Base-by-base conservation (phyloP, 2,113 vertebrate species). In the Thinocorus orbignyianus region DNA sequence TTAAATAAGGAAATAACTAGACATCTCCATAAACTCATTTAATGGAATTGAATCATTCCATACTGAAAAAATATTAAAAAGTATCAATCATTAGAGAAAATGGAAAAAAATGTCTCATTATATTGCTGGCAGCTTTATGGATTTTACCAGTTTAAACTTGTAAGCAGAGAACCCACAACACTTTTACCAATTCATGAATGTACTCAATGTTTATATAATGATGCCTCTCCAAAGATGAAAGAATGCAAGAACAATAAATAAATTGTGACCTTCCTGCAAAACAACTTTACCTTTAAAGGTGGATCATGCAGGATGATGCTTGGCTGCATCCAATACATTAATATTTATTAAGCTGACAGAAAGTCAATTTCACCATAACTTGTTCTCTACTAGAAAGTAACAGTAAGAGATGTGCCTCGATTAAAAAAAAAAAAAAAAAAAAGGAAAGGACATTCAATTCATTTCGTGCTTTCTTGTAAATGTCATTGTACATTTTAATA, bases 331-430 rank as follows among this genome's bases (percentile, higher is more conserved):
- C 90, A 96, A 97, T 97, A 94, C 89, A 97, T 98, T 97, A 98
- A 97, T 98, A 98, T 97, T 97, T 97, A 97, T 97, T 98, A 97
- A 96, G 76, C n/a, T 97, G 98, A 97, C 95, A 97, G 94, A 98
- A 98, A 98, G 92, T 95, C 97, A 97, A 95, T 97, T 97, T 96
- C 92, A 94, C 82, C 78, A 89, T 96, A 97, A 95, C 85, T 95
- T 94, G 73, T 90, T 96, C 91, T 97, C 78, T 93, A 76, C 83
- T 85, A 95, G 92, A 93, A 97, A 97, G 81, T 62, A 97, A 94
- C 44, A 95, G 25, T 83, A 69, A 93, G 96, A 84, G 2, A 52
- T 92, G 93, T 51, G 54, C 54, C 35, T 94, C 35, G 72, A 86
- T 96, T 94, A 55, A 60, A 91, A 48, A 49, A n/a, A 33, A 17